Evolutionary conservation across 2,888 invertebrate genomes (phyloP), one percentile per base, ranked within the genome.

Genomic region (Polydrusus pterygomalis): DNA sequence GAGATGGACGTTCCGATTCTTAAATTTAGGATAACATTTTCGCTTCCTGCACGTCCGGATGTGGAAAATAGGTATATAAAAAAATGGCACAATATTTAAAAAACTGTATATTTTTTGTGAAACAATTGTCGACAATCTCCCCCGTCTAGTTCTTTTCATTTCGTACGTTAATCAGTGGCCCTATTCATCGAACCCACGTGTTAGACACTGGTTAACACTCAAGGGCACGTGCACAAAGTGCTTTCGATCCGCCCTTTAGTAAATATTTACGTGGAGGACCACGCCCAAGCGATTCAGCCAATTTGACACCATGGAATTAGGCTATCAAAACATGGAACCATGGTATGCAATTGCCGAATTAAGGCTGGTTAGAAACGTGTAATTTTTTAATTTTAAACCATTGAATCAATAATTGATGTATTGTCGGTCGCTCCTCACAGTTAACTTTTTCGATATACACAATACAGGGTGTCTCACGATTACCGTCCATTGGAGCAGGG

Each of bases 1-100:
- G 68, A 54, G 76, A 76, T 76, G 78, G 78, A 81, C 79, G 80
- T 79, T 81, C 77, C 79, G 79, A 74, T 79, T 79, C 77, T 75
- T 75, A 79, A 78, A 80, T 80, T 78, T 70, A 30, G 67, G 77
- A 70, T 72, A 75, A 77, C 76, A 77, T 77, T 77, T 77, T 77
- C 74, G 64, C 58, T 77, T 73, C 77, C 77, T 77, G 18, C 17
- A 17, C 30, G 58, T 58, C 34, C 15, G 38, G 11, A 60, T 18
- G 7, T 2, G 8, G 8, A 34, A 34, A 34, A 34, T 34, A 30
- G 2, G 7, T 30, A 34, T 34, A 34, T 43, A 43, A 3, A 13
- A 13, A 43, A 43, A n/a, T 40, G 10, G 40, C 9, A 40, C 40
- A 40, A 40, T 11, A 40, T 40, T n/a, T 40, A 40, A 13, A 40